Conservation (phyloP, 1,140 invertebrate species). For the Coelopa frigida region DNA sequence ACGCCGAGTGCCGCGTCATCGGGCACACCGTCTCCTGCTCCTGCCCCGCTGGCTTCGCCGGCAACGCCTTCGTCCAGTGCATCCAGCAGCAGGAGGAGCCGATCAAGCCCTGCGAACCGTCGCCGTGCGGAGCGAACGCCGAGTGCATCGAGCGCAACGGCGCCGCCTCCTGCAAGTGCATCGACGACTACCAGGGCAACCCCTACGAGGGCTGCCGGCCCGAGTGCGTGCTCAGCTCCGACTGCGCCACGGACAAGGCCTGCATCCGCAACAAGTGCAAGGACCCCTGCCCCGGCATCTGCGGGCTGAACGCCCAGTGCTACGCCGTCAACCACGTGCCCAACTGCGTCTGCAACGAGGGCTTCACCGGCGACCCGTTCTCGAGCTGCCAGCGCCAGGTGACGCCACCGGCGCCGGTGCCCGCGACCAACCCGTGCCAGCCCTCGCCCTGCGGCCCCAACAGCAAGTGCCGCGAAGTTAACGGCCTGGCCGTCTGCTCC, state of each 20-base stretch:
- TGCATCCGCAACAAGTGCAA: slow-evolving; percentile 68
- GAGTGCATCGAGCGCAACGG: slow-evolving; percentile 60
- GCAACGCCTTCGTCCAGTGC: slow-evolving; percentile 66
- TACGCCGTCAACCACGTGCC: slow-evolving; percentile 65
- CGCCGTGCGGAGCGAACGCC: slow-evolving; percentile 62
- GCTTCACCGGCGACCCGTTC: slow-evolving; percentile 72
- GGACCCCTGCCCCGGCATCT: slow-evolving; percentile 69
- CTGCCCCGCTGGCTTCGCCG: slow-evolving; percentile 60
- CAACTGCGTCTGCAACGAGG: slow-evolving; percentile 63
- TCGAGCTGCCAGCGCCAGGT: slow-evolving; percentile 56
- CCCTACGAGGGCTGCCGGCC: slow-evolving; percentile 65
- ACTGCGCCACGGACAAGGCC: slow-evolving; percentile 62
- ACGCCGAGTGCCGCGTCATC: slow-evolving; percentile 65
- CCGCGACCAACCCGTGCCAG: slow-evolving; percentile 54
- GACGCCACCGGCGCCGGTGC: slow-evolving; percentile 52
- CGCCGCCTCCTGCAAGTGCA: slow-evolving; percentile 61
- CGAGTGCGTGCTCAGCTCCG: slow-evolving; percentile 67
- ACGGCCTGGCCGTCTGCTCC: slow-evolving; percentile 67
- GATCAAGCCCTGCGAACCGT: slow-evolving; percentile 55
- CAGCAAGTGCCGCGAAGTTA: slow-evolving; percentile 63
- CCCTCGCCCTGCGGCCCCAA: slow-evolving; percentile 76
- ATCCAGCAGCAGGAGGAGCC: slow-evolving; percentile 47
- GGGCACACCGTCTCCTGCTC: slow-evolving; percentile 68
- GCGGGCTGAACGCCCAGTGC: slow-evolving; percentile 67
- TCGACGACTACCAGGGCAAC: slow-evolving; percentile 62